Percentiles rank a stretch among this genome's conserved stretches.
Conservation (phyloP, 1,140 invertebrate species). For the Araneus ventricosus region DNA sequence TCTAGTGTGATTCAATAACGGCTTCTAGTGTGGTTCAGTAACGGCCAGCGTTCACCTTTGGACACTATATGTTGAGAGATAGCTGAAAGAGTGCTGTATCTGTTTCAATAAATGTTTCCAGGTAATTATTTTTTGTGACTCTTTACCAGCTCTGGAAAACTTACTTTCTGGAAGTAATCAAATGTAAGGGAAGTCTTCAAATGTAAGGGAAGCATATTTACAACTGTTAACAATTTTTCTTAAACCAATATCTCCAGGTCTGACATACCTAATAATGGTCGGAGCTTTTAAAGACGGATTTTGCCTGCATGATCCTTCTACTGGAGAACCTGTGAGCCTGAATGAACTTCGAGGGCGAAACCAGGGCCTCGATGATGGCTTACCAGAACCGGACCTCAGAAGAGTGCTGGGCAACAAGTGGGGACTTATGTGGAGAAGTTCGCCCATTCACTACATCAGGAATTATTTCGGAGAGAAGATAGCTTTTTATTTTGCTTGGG, state of each 20-base stretch:
- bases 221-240: too few species aligned
- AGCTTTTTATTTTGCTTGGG: conserved; percentile 81
- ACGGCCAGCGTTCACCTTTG: too few species aligned
- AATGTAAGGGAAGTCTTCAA: too few species aligned
- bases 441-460: conserved; percentile 75
- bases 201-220: too few species aligned
- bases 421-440: background rate
- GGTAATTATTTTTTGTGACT: too few species aligned
- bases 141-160: too few species aligned
- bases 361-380: background rate
- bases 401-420: conserved; percentile 13
- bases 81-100: too few species aligned
- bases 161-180: too few species aligned
- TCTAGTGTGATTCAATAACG: too few species aligned
- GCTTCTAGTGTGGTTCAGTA: too few species aligned
- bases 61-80: too few species aligned
- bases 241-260: conserved; percentile 77
- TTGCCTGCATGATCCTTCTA: conserved; percentile 79
- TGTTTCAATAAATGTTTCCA: too few species aligned
- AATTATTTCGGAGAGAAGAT: conserved; percentile 82
- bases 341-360: background rate
- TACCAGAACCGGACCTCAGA: conserved; percentile 1
- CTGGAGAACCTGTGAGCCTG: conserved; percentile 69
- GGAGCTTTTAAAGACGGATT: conserved; percentile 79
- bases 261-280: conserved; percentile 79